These are phyloP conservation scores for Typhlichthys subterraneus DNA, from an alignment of 2,797 vertebrate genomes.

Conservation along the genomic window DNA sequence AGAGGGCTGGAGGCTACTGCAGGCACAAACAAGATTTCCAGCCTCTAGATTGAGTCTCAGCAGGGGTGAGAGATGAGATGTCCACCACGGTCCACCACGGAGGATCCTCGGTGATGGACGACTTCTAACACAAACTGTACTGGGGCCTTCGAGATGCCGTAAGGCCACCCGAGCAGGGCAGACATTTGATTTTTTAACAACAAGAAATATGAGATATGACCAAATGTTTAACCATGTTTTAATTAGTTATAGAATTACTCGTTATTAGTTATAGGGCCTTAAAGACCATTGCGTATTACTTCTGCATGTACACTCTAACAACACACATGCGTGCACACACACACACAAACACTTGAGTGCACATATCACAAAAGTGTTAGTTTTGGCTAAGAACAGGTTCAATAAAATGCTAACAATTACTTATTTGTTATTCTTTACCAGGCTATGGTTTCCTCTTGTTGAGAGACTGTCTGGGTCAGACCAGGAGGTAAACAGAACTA, in stretches of 20 bases:
- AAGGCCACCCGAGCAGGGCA: constrained; percentile 58
- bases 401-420: constrained; percentile 56
- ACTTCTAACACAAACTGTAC: constrained; percentile 48
- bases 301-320: constrained; percentile 19
- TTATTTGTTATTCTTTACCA: constrained; percentile 61
- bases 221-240: constrained; percentile 50
- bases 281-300: constrained; percentile 10
- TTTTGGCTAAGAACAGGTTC: constrained; percentile 49
- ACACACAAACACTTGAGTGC: too few relatives aligned
- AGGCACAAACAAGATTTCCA: constrained; percentile 60
- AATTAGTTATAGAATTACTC: constrained; percentile 9
- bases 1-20: constrained; percentile 46
- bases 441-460: constrained; percentile 48
- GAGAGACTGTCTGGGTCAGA: constrained; percentile 35
- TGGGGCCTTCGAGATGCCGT: constrained; percentile 63
- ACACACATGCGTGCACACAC: constrained; percentile 16
- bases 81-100: constrained; percentile 27
- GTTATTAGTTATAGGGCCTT: constrained; percentile 4
- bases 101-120: constrained; percentile 64
- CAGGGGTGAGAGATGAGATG: constrained; percentile 71
- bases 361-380: constrained; percentile 43
- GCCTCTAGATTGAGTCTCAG: constrained; percentile 77
- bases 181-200: constrained; percentile 12
- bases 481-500: constrained; percentile 55
- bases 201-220: constrained; percentile 41